phyloP scores from a whole-genome alignment of 2,113 vertebrate species.

The Erythrocercus mccallii region DNA sequence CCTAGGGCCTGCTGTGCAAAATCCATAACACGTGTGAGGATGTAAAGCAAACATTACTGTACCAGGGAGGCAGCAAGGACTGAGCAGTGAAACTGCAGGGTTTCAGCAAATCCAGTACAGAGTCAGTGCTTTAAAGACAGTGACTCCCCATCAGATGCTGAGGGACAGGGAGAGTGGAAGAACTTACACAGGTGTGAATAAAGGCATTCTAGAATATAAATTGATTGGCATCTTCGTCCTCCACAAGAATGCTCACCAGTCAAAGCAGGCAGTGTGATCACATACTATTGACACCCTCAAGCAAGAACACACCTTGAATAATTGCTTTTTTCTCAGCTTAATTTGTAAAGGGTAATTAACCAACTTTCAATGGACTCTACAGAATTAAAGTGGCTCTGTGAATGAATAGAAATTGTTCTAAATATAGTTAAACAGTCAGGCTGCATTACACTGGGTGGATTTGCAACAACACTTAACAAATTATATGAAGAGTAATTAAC shows the following conservation, averaged over 20 bases:
- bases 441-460: not conserved
- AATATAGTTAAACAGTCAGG: not conserved
- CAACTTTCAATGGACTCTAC: not conserved
- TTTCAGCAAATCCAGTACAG: not conserved
- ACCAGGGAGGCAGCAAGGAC: not conserved
- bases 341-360: conserved; percentile 7
- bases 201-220: not conserved
- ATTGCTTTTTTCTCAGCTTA: not conserved
- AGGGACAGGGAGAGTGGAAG: not conserved
- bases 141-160: not conserved
- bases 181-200: not conserved
- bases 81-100: not conserved
- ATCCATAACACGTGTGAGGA: not conserved
- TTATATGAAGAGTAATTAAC: conserved; percentile 18
- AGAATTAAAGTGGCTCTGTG: not conserved
- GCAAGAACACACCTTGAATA: not conserved
- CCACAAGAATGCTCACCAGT: not conserved
- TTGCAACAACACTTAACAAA: not conserved
- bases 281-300: not conserved
- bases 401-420: not conserved
- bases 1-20: not conserved
- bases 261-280: not conserved
- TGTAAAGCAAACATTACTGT: not conserved
- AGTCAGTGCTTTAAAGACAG: not conserved
- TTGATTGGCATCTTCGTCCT: not conserved